phyloP scores from a whole-genome alignment of 2,888 invertebrate species.

The Xestia sexstrigata region DNA sequence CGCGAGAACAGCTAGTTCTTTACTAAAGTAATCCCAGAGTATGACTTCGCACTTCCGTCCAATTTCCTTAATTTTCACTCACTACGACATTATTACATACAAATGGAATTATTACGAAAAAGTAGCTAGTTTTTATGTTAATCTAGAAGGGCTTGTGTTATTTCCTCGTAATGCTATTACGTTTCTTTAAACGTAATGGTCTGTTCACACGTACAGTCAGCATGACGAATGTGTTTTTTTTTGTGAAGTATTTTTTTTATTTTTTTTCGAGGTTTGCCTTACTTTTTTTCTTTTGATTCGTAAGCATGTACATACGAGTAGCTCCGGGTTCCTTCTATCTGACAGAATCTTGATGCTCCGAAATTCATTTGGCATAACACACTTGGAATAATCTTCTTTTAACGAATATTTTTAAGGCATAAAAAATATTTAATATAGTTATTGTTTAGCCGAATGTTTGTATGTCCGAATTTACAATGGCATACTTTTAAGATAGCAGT shows the following conservation, averaged over 20 bases:
- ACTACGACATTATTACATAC: background rate
- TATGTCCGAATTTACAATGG: no score
- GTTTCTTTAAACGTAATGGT: background rate
- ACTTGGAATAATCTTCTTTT: no score
- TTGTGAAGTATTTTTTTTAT: background rate
- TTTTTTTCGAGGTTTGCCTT: background rate
- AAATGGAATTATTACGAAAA: slow-evolving; percentile 18
- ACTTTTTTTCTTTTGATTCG: no score
- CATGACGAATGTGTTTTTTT: slow-evolving; percentile 6
- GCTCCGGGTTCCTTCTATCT: no score
- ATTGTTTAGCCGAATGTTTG: no score
- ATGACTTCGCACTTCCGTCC: slow-evolving; percentile 29
- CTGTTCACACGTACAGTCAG: background rate
- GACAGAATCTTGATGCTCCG: no score
- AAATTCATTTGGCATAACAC: no score
- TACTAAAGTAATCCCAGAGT: background rate
- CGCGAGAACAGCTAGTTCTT: no score
- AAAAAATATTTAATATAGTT: no score
- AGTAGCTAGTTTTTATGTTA: slow-evolving; percentile 30
- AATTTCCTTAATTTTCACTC: slow-evolving; percentile 37
- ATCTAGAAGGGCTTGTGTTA: slow-evolving; percentile 30
- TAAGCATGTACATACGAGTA: no score
- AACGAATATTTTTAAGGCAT: no score
- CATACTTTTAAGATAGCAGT: no score
- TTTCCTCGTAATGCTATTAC: slow-evolving; percentile 3